Conservation (phyloP, 2,888 invertebrate species). For the Platypus cylindrus region DNA sequence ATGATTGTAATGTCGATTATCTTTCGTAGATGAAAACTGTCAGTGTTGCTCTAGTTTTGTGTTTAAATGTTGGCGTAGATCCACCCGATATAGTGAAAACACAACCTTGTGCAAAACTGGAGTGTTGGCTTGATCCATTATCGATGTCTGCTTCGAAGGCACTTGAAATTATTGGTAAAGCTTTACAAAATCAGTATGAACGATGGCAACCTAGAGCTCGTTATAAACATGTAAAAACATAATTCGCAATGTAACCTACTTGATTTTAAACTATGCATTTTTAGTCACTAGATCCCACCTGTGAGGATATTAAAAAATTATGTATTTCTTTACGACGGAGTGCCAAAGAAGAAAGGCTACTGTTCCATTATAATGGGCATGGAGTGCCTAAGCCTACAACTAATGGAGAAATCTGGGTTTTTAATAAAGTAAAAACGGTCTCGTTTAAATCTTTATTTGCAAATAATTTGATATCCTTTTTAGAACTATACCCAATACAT, state of each 20-base stretch:
- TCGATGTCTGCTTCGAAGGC: slow-evolving; percentile 84
- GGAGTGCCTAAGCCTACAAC: slow-evolving; percentile 96
- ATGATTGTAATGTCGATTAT: no score
- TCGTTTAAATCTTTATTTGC: background rate
- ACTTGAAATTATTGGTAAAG: slow-evolving; percentile 79
- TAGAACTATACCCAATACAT: slow-evolving; percentile 98
- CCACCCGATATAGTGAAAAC: slow-evolving; percentile 97
- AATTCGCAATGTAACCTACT: background rate
- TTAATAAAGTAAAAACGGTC: slow-evolving; percentile 92
- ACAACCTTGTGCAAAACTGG: slow-evolving; percentile 87
- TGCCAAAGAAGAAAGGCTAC: slow-evolving; percentile 94
- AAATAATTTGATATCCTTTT: slow-evolving; percentile 28
- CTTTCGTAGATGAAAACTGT: slow-evolving; percentile 92
- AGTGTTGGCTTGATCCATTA: slow-evolving; percentile 96
- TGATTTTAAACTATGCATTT: slow-evolving; percentile 1
- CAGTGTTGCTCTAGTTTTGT: slow-evolving; percentile 93
- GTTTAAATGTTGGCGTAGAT: slow-evolving; percentile 98
- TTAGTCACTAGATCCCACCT: slow-evolving; percentile 82
- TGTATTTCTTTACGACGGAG: slow-evolving; percentile 88
- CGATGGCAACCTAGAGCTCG: slow-evolving; percentile 96
- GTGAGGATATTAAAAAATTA: slow-evolving; percentile 94
- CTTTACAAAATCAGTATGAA: slow-evolving; percentile 93
- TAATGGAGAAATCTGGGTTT: slow-evolving; percentile 99
- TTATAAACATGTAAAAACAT: slow-evolving; percentile 61
- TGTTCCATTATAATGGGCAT: slow-evolving; percentile 99